Conservation (phyloP, 53 echinoderm and acorn worm species). For the Temnopleurus reevesii region DNA sequence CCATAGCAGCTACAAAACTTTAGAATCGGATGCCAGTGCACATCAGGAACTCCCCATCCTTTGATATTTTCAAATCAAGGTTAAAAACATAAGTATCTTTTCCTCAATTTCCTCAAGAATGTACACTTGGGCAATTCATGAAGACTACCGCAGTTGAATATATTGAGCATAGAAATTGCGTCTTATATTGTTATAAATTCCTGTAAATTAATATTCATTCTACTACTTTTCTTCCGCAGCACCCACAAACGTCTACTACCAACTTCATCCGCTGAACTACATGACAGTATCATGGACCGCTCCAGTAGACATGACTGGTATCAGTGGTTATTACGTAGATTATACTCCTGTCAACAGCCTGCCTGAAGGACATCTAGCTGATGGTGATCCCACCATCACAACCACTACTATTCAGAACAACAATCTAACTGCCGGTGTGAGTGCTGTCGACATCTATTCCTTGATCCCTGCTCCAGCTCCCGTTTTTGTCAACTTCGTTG, state of each 20-base stretch:
- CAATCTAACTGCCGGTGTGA: background rate
- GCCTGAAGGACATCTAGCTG: background rate
- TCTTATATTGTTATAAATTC: too few relatives aligned
- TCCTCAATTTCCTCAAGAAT: too few relatives aligned
- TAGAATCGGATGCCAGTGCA: too few relatives aligned
- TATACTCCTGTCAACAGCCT: background rate
- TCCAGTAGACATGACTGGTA: background rate
- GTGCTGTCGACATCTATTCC: background rate
- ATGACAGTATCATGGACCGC: conserved; percentile 24
- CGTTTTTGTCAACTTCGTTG: background rate
- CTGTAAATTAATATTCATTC: too few relatives aligned
- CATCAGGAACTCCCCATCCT: too few relatives aligned
- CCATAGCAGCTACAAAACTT: too few relatives aligned
- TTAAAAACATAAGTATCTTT: too few relatives aligned
- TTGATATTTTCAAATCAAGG: too few relatives aligned
- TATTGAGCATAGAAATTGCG: too few relatives aligned
- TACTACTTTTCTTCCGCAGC: background rate
- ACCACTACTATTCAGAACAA: background rate
- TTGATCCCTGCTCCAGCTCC: too few relatives aligned
- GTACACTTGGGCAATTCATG: too few relatives aligned
- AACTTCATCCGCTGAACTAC: background rate
- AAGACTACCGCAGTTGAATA: too few relatives aligned
- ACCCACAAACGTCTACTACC: background rate
- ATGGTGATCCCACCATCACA: background rate
- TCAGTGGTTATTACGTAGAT: background rate